Evolutionary conservation across 1,140 invertebrate species (phyloP).

Genomic region (Nephila pilipes): DNA sequence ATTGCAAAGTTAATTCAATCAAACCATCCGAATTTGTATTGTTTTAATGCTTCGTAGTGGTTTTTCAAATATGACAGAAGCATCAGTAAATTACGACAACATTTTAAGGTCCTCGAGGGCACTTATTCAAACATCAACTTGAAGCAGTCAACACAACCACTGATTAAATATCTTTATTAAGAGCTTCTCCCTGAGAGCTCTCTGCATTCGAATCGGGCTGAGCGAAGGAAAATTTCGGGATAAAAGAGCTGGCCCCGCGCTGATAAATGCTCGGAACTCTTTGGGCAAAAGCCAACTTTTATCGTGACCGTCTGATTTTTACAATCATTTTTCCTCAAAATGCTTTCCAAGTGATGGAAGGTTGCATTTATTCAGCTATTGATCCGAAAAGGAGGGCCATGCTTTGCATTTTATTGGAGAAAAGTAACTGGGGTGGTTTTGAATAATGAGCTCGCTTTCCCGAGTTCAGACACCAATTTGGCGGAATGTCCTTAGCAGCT

Average conservation of each 20-base stretch:
- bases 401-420: conserved; percentile 1
- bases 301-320: not conserved
- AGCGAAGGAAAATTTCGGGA: not conserved
- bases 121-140: no score
- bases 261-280: not conserved
- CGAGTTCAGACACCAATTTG: not conserved
- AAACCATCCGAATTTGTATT: no score
- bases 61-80: no score
- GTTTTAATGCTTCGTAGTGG: no score
- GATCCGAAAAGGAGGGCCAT: not conserved
- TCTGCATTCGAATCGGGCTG: not conserved
- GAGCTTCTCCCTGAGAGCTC: not conserved
- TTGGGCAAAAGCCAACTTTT: conserved; percentile 26
- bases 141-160: not conserved
- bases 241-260: not conserved
- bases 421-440: not conserved
- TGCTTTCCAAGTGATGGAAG: not conserved
- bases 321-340: not conserved
- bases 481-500: not conserved
- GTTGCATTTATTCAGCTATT: not conserved
- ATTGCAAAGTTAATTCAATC: no score
- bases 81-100: no score
- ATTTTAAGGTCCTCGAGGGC: no score
- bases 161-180: not conserved
- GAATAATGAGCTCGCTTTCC: not conserved